Conservation (phyloP, 2,797 vertebrate species). For the Acomys russatus region DNA sequence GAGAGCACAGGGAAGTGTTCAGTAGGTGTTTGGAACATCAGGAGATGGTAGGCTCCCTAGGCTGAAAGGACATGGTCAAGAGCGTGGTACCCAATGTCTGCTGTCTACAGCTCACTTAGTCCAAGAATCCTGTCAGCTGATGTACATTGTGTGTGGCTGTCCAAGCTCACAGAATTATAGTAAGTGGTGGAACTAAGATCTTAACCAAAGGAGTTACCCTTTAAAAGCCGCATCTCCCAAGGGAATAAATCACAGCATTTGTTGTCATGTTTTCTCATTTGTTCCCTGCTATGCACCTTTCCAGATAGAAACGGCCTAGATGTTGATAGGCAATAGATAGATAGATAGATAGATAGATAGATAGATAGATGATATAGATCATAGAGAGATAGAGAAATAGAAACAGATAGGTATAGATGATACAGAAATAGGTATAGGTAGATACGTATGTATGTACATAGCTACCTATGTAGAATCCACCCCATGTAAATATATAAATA, state of each 20-base stretch:
- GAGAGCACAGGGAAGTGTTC: neutral
- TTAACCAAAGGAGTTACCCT: neutral
- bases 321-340: neutral
- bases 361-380: neutral
- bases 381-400: neutral
- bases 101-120: neutral
- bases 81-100: neutral
- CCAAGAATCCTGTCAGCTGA: neutral
- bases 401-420: neutral
- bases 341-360: neutral
- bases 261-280: neutral
- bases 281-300: neutral
- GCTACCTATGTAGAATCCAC: neutral
- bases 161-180: neutral
- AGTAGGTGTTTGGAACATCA: neutral
- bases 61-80: neutral
- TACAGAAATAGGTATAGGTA: neutral
- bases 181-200: neutral
- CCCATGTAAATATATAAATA: neutral
- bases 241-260: neutral
- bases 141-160: neutral
- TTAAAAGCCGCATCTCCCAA: neutral
- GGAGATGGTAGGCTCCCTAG: neutral
- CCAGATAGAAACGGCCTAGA: neutral
- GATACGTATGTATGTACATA: neutral